phyloP scores from a whole-genome alignment of 2,888 invertebrate species.

The Cryptosula pallasiana region DNA sequence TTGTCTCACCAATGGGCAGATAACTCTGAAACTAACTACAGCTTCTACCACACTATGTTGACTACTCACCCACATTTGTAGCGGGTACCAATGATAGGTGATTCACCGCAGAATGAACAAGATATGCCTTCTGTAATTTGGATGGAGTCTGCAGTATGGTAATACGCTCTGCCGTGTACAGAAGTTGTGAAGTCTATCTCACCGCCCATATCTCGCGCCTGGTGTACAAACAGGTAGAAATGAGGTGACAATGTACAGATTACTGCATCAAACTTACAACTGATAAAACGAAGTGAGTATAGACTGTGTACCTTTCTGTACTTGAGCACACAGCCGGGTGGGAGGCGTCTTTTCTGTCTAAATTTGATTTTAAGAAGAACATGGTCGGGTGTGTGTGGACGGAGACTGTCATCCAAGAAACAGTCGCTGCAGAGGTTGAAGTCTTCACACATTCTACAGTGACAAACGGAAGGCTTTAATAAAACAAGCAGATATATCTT shows the following conservation, averaged over 20 bases:
- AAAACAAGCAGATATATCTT: too few species aligned
- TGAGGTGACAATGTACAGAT: too few species aligned
- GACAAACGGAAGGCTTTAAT: too few species aligned
- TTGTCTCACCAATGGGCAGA: too few species aligned
- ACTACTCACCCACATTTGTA: conserved; percentile 22
- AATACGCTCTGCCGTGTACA: conserved; percentile 6
- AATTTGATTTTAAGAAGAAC: neutral
- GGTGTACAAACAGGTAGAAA: too few species aligned
- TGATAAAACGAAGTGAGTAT: too few species aligned
- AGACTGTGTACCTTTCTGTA: neutral
- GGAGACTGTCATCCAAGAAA: neutral
- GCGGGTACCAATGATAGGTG: neutral
- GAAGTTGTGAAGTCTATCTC: conserved; percentile 10
- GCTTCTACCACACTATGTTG: too few species aligned
- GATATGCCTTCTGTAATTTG: neutral
- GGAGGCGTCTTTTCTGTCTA: neutral
- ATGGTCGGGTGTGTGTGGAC: neutral
- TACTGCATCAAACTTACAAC: too few species aligned
- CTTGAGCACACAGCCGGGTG: conserved; percentile 14
- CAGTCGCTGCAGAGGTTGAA: neutral
- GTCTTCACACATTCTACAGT: conserved; percentile 20
- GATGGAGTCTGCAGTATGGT: neutral
- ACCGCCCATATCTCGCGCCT: conserved; percentile 9
- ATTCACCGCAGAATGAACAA: conserved; percentile 14
- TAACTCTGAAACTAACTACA: too few species aligned